Conservation (phyloP, 2,113 vertebrate species). For the Lethenteron reissneri region DNA sequence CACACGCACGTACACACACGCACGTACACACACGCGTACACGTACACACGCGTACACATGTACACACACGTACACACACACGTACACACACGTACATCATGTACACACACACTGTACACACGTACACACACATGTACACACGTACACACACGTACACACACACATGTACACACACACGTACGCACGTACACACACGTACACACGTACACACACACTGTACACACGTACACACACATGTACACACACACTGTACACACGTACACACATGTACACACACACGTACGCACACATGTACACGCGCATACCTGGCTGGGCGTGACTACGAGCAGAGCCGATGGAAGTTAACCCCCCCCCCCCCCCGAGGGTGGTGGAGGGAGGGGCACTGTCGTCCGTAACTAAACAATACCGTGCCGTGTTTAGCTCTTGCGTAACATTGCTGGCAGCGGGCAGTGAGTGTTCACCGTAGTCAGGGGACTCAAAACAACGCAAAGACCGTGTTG, state of each 20-base stretch:
- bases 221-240: not conserved
- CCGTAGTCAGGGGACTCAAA: not conserved
- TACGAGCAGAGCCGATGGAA: not conserved
- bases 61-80: too few species aligned
- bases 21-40: too few species aligned
- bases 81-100: too few species aligned
- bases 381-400: not conserved
- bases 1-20: too few species aligned
- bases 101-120: too few species aligned
- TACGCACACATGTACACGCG: not conserved
- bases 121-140: too few species aligned
- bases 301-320: not conserved
- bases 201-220: too few species aligned
- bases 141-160: too few species aligned
- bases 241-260: not conserved
- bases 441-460: not conserved
- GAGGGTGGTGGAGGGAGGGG: not conserved
- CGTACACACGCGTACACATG: too few species aligned
- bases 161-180: not conserved
- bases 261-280: not conserved
- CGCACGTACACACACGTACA: not conserved
- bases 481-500: too few species aligned
- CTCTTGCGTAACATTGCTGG: not conserved
- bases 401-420: not conserved
- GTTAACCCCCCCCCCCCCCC: not conserved